Base-by-base conservation (phyloP, 1,140 invertebrate genomes). In the Amyelois transitella region DNA sequence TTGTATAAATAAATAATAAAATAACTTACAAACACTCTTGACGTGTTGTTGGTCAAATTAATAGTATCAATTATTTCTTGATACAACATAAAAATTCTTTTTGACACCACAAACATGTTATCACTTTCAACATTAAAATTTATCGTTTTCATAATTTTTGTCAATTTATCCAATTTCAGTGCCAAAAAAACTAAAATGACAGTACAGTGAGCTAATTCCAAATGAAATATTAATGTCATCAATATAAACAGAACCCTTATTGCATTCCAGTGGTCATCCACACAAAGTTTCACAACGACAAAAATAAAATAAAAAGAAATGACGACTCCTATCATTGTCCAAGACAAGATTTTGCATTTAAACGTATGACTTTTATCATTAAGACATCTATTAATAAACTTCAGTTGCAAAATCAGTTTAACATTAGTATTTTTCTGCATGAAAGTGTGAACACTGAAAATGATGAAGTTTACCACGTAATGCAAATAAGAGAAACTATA, bases 221-320 rank as follows among this genome's bases (percentile, higher is more conserved):
- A 25, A 53, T 64, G 53, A 47, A 56, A 60, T n/a, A 53, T 56
- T 8, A 64, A 24, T 7, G 62, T 55, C 10, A 44, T 53, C 1
- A 32, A 8, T 12, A 64, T 51, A 18, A 59, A 64, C n/a, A 44
- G 14, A 19, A 18, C 57, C 53, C 62, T 50, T 2, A 52, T 20
- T 50, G 45, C 52, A 21, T 56, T 52, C 62, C 62, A 64, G 7
- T 53, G 19, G 0, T 53, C 45, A 48, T 59, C 62, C 3, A 53
- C 20, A 1, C 45, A 3, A 1, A 59, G 24, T 22, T 64, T 64
- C 0, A 47, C 18, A 1, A 10, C 5, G 14, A 64, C 17, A 7
- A 64, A 22, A 0, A 59, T 38, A 0, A 57, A 19, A 51, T 64
- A 64, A 21, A 14, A 22, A 8, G 43, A 0, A 8, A 50, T 7